Percentiles rank a stretch among this genome's conserved stretches.
These are phyloP conservation scores for Volucella inanis DNA, from an alignment of 2,888 invertebrate species.

Conservation along the genomic window DNA sequence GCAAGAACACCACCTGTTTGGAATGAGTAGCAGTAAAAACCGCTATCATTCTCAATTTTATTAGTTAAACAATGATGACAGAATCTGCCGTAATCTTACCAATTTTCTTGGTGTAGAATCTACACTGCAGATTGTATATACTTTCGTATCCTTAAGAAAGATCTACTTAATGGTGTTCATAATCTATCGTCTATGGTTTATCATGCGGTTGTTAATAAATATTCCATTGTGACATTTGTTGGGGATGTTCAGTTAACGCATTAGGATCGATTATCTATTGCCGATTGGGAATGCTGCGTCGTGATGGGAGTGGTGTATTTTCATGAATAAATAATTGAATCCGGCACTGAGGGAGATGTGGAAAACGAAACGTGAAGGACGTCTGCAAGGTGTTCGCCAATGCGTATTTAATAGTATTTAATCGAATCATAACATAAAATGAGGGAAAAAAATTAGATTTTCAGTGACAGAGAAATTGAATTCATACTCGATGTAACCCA, in stretches of 20 bases:
- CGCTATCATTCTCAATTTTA: conserved; percentile 58
- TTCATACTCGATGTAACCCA: neutral
- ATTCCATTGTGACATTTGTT: neutral
- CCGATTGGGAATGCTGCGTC: no score
- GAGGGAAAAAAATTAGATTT: neutral
- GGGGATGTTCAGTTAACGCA: conserved; percentile 6
- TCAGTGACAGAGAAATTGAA: conserved; percentile 9
- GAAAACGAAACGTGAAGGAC: neutral
- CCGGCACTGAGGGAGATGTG: neutral
- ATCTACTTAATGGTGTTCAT: neutral
- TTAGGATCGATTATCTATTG: conserved; percentile 23
- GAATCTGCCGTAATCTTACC: conserved; percentile 1
- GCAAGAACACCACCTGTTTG: neutral
- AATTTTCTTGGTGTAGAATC: neutral
- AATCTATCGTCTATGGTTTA: no score
- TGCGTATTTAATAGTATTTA: conserved; percentile 6
- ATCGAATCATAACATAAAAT: conserved; percentile 11
- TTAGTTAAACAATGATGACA: conserved; percentile 25
- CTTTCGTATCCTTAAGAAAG: neutral
- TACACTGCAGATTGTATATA: no score
- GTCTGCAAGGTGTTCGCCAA: neutral
- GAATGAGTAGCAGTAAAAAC: neutral
- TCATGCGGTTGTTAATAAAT: no score
- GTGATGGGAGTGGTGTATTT: neutral
- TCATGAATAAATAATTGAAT: conserved; percentile 16